Evolutionary conservation across 2,113 vertebrate species (phyloP).

Genomic region (Chaenocephalus aceratus): DNA sequence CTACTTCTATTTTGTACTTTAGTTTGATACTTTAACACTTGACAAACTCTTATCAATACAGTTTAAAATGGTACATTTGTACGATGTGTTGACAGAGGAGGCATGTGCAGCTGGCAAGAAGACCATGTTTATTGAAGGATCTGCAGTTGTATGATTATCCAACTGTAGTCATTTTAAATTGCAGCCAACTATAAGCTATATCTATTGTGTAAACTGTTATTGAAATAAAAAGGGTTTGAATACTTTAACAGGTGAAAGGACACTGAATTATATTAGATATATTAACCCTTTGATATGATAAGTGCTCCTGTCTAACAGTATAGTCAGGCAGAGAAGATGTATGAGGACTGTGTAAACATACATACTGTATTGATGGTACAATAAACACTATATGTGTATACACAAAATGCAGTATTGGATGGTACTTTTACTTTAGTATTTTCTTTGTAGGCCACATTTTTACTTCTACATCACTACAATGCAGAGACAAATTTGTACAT

Average conservation of each 20-base stretch:
- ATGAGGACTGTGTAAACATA: slow-evolving; percentile 18
- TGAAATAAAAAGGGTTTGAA: neutral
- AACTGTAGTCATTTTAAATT: slow-evolving; percentile 25
- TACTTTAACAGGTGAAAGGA: slow-evolving; percentile 11
- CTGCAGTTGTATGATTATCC: slow-evolving; percentile 22
- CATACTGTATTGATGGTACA: slow-evolving; percentile 16
- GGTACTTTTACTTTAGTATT: too few relatives aligned
- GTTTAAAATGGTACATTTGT: slow-evolving; percentile 13
- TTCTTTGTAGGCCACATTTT: too few relatives aligned
- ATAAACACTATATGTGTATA: slow-evolving; percentile 25
- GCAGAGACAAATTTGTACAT: too few relatives aligned
- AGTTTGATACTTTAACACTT: slow-evolving; percentile 31
- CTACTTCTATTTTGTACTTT: slow-evolving; percentile 66
- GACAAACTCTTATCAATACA: slow-evolving; percentile 8
- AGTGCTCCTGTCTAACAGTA: slow-evolving; percentile 13
- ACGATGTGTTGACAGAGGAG: slow-evolving; percentile 7
- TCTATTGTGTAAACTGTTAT: neutral
- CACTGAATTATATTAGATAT: slow-evolving; percentile 3
- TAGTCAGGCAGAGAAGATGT: slow-evolving; percentile 15
- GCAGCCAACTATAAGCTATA: slow-evolving; percentile 37
- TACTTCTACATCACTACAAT: too few relatives aligned
- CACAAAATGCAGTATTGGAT: neutral
- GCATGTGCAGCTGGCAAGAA: neutral
- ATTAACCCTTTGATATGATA: slow-evolving; percentile 9
- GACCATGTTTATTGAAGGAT: slow-evolving; percentile 2